Percentiles rank a stretch among this genome's conserved stretches.
Evolutionary conservation across 2,797 vertebrate species (phyloP).

Genomic region (Bryconaethiops microstoma): DNA sequence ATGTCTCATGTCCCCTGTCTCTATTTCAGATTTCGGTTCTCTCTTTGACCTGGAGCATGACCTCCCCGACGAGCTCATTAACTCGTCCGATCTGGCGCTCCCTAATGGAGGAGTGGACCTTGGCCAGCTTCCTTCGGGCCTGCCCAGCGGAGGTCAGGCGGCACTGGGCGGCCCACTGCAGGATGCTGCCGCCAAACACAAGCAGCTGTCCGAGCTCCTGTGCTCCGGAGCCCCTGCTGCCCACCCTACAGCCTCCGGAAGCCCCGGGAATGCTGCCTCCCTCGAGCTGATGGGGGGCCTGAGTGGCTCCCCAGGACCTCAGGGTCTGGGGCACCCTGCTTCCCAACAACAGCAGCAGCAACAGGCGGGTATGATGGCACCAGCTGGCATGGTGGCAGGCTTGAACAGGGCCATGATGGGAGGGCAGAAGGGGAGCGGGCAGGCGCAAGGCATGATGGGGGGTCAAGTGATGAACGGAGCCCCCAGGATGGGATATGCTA

Average conservation of each 20-base stretch:
- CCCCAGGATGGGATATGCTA: conserved; percentile 88
- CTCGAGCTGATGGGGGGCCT: conserved; percentile 91
- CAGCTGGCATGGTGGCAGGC: conserved; percentile 81
- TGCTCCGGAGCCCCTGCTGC: conserved; percentile 79
- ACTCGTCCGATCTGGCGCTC: conserved; percentile 89
- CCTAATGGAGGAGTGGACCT: conserved; percentile 89
- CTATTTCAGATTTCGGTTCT: conserved; percentile 88
- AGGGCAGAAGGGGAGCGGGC: conserved; percentile 82
- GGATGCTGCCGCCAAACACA: conserved; percentile 97
- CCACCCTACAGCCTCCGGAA: conserved; percentile 73
- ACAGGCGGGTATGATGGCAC: conserved; percentile 80
- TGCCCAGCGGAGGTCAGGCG: conserved; percentile 75
- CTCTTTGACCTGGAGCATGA: conserved; percentile 97
- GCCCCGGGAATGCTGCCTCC: conserved; percentile 64
- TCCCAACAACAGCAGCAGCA: conserved; percentile 76
- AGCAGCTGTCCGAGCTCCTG: conserved; percentile 95
- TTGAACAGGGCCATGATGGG: conserved; percentile 89
- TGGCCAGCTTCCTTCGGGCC: conserved; percentile 88
- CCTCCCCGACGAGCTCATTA: conserved; percentile 97
- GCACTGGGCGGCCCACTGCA: conserved; percentile 72
- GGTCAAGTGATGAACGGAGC: conserved; percentile 96
- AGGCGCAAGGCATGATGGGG: conserved; percentile 86
- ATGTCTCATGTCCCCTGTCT: conserved; percentile 14
- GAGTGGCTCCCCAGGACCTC: conserved; percentile 83
- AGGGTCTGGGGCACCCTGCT: conserved; percentile 76